Base-by-base conservation (phyloP, 2,888 invertebrate genomes). In the Tachina lurida region DNA sequence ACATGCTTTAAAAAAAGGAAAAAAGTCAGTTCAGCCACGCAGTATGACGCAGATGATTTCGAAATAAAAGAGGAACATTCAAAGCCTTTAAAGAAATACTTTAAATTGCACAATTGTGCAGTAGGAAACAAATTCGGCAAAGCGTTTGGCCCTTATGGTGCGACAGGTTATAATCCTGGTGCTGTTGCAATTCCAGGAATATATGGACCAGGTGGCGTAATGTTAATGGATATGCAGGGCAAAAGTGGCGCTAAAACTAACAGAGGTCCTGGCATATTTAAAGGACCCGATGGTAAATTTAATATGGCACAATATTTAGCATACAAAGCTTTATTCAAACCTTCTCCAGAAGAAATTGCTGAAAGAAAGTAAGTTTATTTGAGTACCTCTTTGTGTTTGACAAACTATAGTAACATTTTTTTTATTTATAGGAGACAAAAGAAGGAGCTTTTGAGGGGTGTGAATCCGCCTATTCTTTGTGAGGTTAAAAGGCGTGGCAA, bases 41-140 rank as follows among this genome's bases (percentile, higher is more conserved):
- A 95, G 89, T 95, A 95, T 88, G 90, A 93, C 54, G 92, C 93
- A 22, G 93, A 93, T 0, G 95, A 95, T 89, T 94, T 94, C 80
- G 87, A 88, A 19, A 73, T 88, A 71, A 88, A 89, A 73, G 87
- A 89, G 0, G 63, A 87, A 41, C 89, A 84, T 67, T 90, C 90
- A 0, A 89, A 89, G 86, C 88, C 89, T 5, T 87, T 90, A 10
- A 90, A 88, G n/a, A 89, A 90, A 52, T 88, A 87, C 8, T 88
- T 90, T 19, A 91, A 90, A 85, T 89, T 89, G 31, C 87, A 88
- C 13, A 89, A 89, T 60, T 91, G 91, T 67, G 90, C 90, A 5
- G 67, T 89, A 1, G 91, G 91, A 19, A 90, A 90, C 31, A 76
- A 86, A 54, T 88, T 87, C 70, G 87, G 84, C 10, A 89, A 88